Evolutionary conservation across 1,140 invertebrate species (phyloP).

Genomic region (Lordiphosa collinella): DNA sequence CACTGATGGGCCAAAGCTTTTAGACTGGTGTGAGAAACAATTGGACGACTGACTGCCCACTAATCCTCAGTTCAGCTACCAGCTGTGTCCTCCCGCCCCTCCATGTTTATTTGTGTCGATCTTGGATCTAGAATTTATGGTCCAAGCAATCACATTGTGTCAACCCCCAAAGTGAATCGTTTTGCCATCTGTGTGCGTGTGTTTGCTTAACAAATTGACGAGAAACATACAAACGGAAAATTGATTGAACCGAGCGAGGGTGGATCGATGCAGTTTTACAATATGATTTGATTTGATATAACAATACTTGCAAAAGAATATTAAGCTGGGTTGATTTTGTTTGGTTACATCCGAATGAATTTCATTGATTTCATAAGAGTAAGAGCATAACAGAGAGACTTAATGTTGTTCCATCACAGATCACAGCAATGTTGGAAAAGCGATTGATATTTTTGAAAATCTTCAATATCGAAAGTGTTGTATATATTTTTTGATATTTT

Average conservation of each 20-base stretch:
- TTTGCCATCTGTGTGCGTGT: slow-evolving; percentile 17
- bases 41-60: slow-evolving; percentile 30
- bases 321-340: no score
- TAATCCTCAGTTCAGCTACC: slow-evolving; percentile 3
- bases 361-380: no score
- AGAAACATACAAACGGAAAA: slow-evolving; percentile 20
- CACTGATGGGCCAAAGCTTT: no score
- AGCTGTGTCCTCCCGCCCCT: background rate
- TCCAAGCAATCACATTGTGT: slow-evolving; percentile 3
- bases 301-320: no score
- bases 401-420: no score
- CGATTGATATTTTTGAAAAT: no score
- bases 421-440: no score
- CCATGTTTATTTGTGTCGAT: slow-evolving; percentile 9
- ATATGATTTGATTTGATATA: no score
- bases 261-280: slow-evolving; percentile 12
- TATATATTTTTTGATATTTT: no score
- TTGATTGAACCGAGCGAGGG: slow-evolving; percentile 31
- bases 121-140: slow-evolving; percentile 26
- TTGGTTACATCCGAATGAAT: no score
- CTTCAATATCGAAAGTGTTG: no score
- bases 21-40: slow-evolving; percentile 2
- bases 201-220: slow-evolving; percentile 43
- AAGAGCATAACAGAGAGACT: no score
- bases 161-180: slow-evolving; percentile 11